These are phyloP conservation scores for Knipowitschia caucasica DNA, from an alignment of 2,797 vertebrate genomes.

Conservation along the genomic window DNA sequence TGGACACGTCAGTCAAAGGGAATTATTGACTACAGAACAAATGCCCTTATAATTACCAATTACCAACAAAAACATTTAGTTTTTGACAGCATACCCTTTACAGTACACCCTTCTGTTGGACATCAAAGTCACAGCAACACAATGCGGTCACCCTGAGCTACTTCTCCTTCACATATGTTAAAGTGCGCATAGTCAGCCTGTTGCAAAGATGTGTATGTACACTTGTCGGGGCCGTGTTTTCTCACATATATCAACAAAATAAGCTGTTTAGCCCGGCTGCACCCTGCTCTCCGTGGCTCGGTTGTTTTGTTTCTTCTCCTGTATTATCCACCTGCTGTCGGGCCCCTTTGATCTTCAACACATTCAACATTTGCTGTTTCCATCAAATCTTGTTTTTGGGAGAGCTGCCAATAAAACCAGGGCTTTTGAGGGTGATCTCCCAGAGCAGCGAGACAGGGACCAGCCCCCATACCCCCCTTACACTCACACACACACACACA, in stretches of 20 bases:
- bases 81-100: too few relatives aligned
- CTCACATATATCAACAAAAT: conserved; percentile 5
- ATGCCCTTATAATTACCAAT: too few relatives aligned
- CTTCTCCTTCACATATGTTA: too few relatives aligned
- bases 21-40: too few relatives aligned
- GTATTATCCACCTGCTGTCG: conserved; percentile 42
- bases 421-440: conserved; percentile 51
- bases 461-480: background rate
- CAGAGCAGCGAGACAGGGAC: conserved; percentile 45
- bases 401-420: conserved; percentile 57
- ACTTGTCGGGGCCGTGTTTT: background rate
- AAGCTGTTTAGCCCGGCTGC: conserved; percentile 2
- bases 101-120: too few relatives aligned
- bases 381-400: conserved; percentile 63
- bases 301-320: conserved; percentile 28
- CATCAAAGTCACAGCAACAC: too few relatives aligned
- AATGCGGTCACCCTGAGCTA: too few relatives aligned
- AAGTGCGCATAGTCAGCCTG: background rate
- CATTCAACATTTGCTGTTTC: conserved; percentile 49
- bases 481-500: background rate
- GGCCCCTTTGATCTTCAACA: conserved; percentile 58
- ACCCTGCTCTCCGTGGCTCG: conserved; percentile 7
- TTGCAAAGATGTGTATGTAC: background rate
- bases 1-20: too few relatives aligned
- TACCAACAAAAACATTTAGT: too few relatives aligned